Evolutionary conservation across 2,888 invertebrate genomes (phyloP), one percentile per base, ranked within the genome.

Genomic region (Germaria angustata): DNA sequence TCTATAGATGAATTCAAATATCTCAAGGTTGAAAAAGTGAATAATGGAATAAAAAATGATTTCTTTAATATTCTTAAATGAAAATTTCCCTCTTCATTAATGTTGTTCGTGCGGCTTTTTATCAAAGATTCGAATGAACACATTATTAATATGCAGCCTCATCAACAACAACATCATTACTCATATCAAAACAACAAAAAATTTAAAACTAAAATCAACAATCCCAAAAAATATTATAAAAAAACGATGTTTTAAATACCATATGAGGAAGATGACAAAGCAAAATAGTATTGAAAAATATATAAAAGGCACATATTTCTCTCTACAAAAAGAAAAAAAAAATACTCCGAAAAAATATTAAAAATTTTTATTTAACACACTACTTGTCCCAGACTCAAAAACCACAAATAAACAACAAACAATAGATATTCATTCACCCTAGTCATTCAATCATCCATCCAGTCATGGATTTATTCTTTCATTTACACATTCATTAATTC

Each of bases 61-160:
- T 1, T 46, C 17, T 46, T 20, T 46, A 9, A 8, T 9, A 20
- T 8, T 28, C 17, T 1, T 8, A 24, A 41, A n/a, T 51, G 1
- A 68, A 44, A 15, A 53, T 32, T 32, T 1, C 15, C 13, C 15
- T 22, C 4, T 59, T 32, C 17, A 34, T 34, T 11, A 9, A 17
- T 17, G 17, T 17, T n/a, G n/a, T 44, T n/a, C 15, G 46, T 17
- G 65, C 81, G 76, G 80, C 51, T 41, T 34, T 49, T 39, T 9
- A 51, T 69, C n/a, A 68, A 65, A 75, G 49, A 34, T 32, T 34
- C 65, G 20, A 57, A 65, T 65, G 36, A 57, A 22, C 61, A 59
- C 8, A 63, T 41, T 59, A 65, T 59, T 59, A 59, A 71, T 71
- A 57, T 76, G 71, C 76, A 71, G 71, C 81, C 59, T 76, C 71